Evolutionary conservation across 2,113 vertebrate genomes (phyloP).

Genomic region (Agelaius tricolor): DNA sequence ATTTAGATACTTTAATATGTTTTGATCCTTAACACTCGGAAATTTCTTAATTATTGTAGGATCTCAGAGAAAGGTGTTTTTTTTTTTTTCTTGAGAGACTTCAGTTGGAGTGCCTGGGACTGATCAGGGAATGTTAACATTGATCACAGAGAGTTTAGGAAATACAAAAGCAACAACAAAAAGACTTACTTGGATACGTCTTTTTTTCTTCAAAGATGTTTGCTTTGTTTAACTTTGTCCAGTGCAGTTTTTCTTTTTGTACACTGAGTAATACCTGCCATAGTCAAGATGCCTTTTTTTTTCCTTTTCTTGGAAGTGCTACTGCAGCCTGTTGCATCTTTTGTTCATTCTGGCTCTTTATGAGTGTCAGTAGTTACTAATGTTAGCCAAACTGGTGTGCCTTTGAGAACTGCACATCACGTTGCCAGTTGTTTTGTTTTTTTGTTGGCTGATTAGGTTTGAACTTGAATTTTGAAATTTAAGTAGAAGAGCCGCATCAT

Average conservation of each 20-base stretch:
- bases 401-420: not conserved
- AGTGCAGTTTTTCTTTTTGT: not conserved
- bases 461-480: not conserved
- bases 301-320: not conserved
- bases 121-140: not conserved
- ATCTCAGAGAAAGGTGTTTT: not conserved
- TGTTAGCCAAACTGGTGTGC: not conserved
- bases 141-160: not conserved
- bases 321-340: not conserved
- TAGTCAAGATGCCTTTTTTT: not conserved
- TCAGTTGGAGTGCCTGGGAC: not conserved
- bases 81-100: not conserved
- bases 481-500: not conserved
- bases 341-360: rapidly evolving
- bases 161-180: rapidly evolving
- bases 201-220: not conserved
- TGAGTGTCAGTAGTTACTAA: not conserved
- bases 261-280: not conserved
- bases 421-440: not conserved
- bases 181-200: not conserved
- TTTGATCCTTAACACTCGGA: not conserved
- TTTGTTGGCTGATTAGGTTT: not conserved
- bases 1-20: not conserved
- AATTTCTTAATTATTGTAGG: not conserved
- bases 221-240: not conserved